phyloP scores from a whole-genome alignment of 2,888 invertebrate species.

The Drosophila anomalata region DNA sequence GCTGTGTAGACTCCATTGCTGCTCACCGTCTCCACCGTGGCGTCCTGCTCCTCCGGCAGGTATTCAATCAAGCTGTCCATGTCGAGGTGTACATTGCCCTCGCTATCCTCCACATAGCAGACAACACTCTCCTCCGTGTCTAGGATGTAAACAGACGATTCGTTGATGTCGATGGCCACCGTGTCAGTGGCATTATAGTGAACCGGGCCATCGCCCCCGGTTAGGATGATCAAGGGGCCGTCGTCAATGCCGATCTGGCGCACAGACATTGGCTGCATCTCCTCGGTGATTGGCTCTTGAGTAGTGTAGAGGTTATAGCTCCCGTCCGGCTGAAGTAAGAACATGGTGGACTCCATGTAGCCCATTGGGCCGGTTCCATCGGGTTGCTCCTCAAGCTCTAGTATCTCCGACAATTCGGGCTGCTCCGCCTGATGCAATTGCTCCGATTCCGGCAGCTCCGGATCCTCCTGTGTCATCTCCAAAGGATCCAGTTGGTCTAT shows the following conservation, averaged over 20 bases:
- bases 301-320: neutral
- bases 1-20: neutral
- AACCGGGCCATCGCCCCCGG: neutral
- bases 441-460: neutral
- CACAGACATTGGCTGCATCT: neutral
- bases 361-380: neutral
- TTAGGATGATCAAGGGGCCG: slow-evolving; percentile 9
- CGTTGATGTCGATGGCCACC: neutral
- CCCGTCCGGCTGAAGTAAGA: slow-evolving; percentile 5
- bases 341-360: neutral
- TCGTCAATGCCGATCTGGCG: slow-evolving; percentile 10
- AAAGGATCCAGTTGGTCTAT: neutral
- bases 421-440: neutral
- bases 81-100: slow-evolving; percentile 12
- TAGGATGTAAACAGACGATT: neutral
- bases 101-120: slow-evolving; percentile 4
- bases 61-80: slow-evolving; percentile 16
- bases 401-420: neutral
- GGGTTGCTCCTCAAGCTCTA: neutral
- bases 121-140: slow-evolving; percentile 3
- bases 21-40: neutral
- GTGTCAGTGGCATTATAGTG: slow-evolving; percentile 4
- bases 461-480: neutral
- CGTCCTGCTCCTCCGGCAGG: slow-evolving; percentile 5
- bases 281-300: neutral